Conservation (phyloP, 2,113 vertebrate genomes). For the Prunella himalayana region DNA sequence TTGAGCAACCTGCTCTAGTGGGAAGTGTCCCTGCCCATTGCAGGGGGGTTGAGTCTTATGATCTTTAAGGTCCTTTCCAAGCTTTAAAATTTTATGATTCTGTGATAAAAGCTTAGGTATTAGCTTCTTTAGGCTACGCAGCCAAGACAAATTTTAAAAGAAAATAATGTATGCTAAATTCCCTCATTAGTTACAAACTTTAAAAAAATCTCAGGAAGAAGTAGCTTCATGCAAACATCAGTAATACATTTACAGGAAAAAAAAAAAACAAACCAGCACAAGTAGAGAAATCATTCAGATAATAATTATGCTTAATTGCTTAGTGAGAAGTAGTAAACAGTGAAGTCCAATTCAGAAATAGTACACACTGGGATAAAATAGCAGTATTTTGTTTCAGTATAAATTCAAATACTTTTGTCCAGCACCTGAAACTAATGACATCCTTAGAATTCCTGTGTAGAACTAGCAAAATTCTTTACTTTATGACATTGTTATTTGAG, state of each 20-base stretch:
- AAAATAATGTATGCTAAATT: not conserved
- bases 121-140: not conserved
- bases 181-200: not conserved
- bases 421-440: constrained; percentile 38
- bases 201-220: not conserved
- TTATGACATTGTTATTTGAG: constrained; percentile 59
- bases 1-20: not conserved
- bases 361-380: constrained; percentile 27
- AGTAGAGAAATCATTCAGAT: not conserved
- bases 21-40: not conserved
- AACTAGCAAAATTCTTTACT: constrained; percentile 58
- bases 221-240: not conserved
- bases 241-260: not conserved
- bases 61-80: not conserved
- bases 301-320: not conserved
- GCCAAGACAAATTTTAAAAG: not conserved
- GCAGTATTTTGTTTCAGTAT: constrained; percentile 10
- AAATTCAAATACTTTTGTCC: constrained; percentile 54
- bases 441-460: constrained; percentile 35
- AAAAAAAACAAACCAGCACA: too few species aligned
- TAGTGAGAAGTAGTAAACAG: constrained; percentile 20
- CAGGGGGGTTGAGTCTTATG: too few species aligned
- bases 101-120: not conserved
- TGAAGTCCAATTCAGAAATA: constrained; percentile 32
- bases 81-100: not conserved